phyloP scores from a whole-genome alignment of 2,797 vertebrate genomes.

The Pseudochirops corinnae region DNA sequence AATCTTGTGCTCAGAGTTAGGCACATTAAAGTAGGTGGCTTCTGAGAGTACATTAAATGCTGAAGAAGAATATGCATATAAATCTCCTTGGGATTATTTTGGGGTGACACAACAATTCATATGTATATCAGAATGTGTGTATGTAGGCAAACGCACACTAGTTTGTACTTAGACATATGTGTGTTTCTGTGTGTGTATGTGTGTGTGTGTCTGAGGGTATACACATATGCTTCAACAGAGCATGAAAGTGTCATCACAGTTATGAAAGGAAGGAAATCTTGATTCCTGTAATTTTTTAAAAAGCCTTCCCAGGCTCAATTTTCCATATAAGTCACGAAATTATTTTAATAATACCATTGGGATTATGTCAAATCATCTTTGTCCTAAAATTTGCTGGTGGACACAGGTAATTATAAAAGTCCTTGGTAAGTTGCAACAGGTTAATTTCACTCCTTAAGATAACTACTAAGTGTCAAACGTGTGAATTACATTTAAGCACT shows the following conservation, averaged over 20 bases:
- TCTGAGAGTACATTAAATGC: not conserved
- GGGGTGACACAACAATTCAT: not conserved
- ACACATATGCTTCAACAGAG: not conserved
- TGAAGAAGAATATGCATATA: not conserved
- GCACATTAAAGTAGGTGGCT: not conserved
- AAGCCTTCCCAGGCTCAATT: not conserved
- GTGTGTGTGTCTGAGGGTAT: too few species aligned
- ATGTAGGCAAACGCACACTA: not conserved
- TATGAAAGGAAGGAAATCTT: not conserved
- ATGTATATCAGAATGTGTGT: not conserved
- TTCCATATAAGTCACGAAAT: not conserved
- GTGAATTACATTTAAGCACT: not conserved
- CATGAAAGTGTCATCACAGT: not conserved
- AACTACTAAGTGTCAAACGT: not conserved
- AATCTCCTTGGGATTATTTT: not conserved
- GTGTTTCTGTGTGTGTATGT: too few species aligned
- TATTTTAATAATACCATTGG: slow-evolving; percentile 20
- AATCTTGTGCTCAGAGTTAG: not conserved
- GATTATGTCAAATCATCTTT: slow-evolving; percentile 48
- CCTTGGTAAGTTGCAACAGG: slow-evolving; percentile 15
- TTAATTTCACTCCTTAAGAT: slow-evolving; percentile 30
- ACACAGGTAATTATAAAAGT: slow-evolving; percentile 25
- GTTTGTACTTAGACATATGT: not conserved
- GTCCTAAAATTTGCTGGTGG: slow-evolving; percentile 16
- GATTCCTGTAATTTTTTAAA: not conserved